Evolutionary conservation across 1,140 invertebrate species (phyloP).

Genomic region (Leucophenga varia): DNA sequence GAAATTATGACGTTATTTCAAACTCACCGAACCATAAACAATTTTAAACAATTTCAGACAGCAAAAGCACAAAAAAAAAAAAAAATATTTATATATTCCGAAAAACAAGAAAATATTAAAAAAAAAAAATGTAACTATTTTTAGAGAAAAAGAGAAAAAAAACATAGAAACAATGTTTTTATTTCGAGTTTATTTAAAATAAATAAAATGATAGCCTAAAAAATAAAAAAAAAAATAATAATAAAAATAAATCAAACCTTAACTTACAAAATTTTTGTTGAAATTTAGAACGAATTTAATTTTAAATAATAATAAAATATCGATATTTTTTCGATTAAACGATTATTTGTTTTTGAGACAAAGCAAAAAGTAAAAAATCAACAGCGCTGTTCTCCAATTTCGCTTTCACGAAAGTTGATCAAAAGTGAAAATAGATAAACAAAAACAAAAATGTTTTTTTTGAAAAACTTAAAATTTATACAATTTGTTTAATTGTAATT

Average conservation of each 20-base stretch:
- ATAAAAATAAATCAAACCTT: neutral
- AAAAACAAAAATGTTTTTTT: no score
- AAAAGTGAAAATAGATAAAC: no score
- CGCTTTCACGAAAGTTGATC: no score
- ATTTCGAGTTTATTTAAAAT: neutral
- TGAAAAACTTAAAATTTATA: no score
- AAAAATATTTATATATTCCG: neutral
- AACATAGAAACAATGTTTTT: neutral
- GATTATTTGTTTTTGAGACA: no score
- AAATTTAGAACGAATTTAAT: no score
- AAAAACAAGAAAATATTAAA: neutral
- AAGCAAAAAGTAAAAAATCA: no score
- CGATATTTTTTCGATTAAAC: no score
- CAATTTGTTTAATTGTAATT: no score
- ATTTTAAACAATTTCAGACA: neutral
- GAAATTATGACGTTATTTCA: constrained; percentile 30
- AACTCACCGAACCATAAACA: neutral
- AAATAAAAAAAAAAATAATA: neutral
- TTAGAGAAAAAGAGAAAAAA: neutral
- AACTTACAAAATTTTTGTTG: neutral
- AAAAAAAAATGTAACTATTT: neutral
- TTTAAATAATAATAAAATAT: no score
- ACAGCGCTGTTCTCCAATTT: no score
- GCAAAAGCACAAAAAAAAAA: neutral
- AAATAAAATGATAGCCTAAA: neutral